phyloP scores from a whole-genome alignment of 2,113 vertebrate genomes.

The Mus pahari region DNA sequence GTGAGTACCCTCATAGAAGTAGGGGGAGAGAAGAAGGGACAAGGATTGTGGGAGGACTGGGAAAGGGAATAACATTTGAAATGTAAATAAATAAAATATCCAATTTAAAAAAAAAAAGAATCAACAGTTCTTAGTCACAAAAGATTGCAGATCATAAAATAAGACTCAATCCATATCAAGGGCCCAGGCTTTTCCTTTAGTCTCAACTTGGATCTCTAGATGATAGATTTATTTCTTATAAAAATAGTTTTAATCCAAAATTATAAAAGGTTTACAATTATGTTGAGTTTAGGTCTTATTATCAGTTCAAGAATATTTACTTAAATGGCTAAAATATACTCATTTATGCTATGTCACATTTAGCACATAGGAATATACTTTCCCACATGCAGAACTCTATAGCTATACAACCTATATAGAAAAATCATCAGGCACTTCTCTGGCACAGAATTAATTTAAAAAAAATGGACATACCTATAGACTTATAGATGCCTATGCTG shows the following conservation, averaged over 20 bases:
- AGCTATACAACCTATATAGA: background rate
- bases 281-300: background rate
- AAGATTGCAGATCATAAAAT: background rate
- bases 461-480: background rate
- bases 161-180: background rate
- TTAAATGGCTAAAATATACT: background rate
- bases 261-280: background rate
- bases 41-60: no score
- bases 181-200: background rate
- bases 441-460: background rate
- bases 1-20: no score
- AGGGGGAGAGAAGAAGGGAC: no score
- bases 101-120: background rate
- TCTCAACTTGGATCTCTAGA: background rate
- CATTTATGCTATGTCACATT: background rate
- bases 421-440: background rate
- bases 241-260: background rate
- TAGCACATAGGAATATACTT: background rate
- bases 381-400: background rate
- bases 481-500: background rate
- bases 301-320: background rate
- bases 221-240: background rate
- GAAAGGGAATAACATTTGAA: no score
- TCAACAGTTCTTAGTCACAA: background rate
- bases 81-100: no score